phyloP scores from a whole-genome alignment of 2,797 vertebrate species.

The Falco biarmicus region DNA sequence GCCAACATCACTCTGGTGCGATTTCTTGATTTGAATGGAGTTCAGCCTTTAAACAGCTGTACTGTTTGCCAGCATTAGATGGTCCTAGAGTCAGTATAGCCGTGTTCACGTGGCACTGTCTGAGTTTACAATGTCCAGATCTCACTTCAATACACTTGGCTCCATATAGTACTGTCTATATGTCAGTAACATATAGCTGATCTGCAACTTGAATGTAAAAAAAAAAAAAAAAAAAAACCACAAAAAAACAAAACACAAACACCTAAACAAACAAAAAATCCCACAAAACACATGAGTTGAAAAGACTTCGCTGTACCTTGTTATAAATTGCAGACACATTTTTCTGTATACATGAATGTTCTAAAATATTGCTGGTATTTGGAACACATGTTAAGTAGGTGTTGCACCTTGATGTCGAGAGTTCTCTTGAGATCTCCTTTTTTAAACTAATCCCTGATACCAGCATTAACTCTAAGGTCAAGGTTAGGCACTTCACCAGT shows the following conservation, averaged over 20 bases:
- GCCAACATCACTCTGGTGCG: not conserved
- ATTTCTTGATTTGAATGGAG: not conserved
- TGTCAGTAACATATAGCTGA: not conserved
- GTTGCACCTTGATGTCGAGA: not conserved
- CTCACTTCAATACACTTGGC: not conserved
- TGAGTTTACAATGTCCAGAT: not conserved
- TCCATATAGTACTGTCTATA: not conserved
- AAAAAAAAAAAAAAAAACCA: no score
- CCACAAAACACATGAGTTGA: not conserved
- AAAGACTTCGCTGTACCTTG: not conserved
- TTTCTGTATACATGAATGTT: not conserved
- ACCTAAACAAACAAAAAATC: not conserved
- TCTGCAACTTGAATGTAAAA: not conserved
- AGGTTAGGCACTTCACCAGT: not conserved
- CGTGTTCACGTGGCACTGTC: not conserved
- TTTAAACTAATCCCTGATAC: not conserved
- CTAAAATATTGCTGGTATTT: not conserved
- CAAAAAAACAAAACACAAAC: no score
- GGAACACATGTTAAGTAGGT: not conserved
- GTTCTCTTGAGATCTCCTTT: not conserved
- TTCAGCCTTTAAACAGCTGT: not conserved
- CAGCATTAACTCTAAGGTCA: not conserved
- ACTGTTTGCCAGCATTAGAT: not conserved
- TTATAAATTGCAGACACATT: not conserved
- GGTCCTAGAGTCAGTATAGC: not conserved